These are phyloP conservation scores for Brachystomella parvula DNA, from an alignment of 1,140 invertebrate species.

Conservation along the genomic window DNA sequence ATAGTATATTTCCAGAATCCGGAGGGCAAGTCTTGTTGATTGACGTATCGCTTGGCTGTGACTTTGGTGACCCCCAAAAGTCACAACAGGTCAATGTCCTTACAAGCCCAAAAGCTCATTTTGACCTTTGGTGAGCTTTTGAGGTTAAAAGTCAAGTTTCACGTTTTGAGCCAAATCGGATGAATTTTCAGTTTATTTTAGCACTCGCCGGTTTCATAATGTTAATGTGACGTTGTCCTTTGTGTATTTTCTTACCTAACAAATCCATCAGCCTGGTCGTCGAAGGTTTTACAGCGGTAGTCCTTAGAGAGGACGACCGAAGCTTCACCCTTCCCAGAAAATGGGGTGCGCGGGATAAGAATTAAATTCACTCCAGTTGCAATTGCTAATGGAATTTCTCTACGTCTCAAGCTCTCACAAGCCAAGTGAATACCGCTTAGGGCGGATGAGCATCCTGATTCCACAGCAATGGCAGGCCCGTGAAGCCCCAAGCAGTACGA, in stretches of 20 bases:
- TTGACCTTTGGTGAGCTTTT: too few species aligned
- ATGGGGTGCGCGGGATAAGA: not conserved
- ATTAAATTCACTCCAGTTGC: slow-evolving; percentile 28
- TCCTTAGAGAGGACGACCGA: not conserved
- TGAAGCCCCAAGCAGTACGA: slow-evolving; percentile 21
- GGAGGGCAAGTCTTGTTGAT: too few species aligned
- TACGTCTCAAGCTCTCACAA: slow-evolving; percentile 20
- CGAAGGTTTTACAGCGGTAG: slow-evolving; percentile 22
- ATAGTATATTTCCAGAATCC: too few species aligned
- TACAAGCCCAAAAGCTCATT: too few species aligned
- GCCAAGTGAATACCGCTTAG: slow-evolving; percentile 23
- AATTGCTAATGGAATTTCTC: slow-evolving; percentile 19
- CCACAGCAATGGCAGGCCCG: slow-evolving; percentile 22
- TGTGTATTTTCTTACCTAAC: not conserved
- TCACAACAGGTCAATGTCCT: too few species aligned
- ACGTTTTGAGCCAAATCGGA: too few species aligned
- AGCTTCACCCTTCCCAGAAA: not conserved
- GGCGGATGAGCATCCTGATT: slow-evolving; percentile 25
- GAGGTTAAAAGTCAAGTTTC: too few species aligned
- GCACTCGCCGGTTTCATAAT: too few species aligned
- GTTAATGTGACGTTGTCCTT: too few species aligned
- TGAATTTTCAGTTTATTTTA: too few species aligned
- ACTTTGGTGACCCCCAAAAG: too few species aligned
- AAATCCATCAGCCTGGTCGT: slow-evolving; percentile 23
- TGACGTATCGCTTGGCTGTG: too few species aligned